Evolutionary conservation across 1,140 invertebrate species (phyloP), one percentile per base, ranked within the genome.

Genomic region (Stenopsyche tienmushanensis): DNA sequence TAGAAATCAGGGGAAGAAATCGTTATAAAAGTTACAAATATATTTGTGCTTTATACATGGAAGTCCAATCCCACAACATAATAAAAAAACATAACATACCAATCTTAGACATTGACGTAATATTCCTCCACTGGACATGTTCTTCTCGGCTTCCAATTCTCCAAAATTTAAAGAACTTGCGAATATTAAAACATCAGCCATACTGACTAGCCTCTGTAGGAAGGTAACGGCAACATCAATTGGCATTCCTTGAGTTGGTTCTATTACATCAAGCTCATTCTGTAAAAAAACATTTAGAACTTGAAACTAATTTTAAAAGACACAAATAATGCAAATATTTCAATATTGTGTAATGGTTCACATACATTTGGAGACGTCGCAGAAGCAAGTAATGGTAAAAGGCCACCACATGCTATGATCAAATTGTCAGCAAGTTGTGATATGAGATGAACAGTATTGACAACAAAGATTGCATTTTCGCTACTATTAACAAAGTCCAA

Each of bases 61-160:
- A n/a, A n/a, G n/a, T n/a, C n/a, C n/a, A n/a, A n/a, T n/a, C n/a
- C n/a, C n/a, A n/a, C n/a, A n/a, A n/a, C n/a, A n/a, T n/a, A n/a
- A n/a, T n/a, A n/a, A n/a, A 25, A 53, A 53, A 25, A 25, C 17
- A 71, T 73, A 77, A 83, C 85, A 83, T 82, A 96, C 96, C 85
- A 99, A 81, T 80, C 98, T 82, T 24, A 99, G 83, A 78, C 96
- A 98, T 80, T 99, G 98, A 65, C 97, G 80, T 10, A 99, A 78
- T 69, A 99, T 99, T 41, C 97, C 97, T 23, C 98, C 98, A 73
- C 91, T 94, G n/a, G 96, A 97, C 96, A 99, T 99, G 75, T 98
- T 99, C 81, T 99, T 99, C 77, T 99, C 98, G 0, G 96, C 93
- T 80, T 99, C 98, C 26, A 99, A 80, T 81, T 99, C 97, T 55